phyloP scores from a whole-genome alignment of 2,113 vertebrate species.

The Callopanchax toddi region DNA sequence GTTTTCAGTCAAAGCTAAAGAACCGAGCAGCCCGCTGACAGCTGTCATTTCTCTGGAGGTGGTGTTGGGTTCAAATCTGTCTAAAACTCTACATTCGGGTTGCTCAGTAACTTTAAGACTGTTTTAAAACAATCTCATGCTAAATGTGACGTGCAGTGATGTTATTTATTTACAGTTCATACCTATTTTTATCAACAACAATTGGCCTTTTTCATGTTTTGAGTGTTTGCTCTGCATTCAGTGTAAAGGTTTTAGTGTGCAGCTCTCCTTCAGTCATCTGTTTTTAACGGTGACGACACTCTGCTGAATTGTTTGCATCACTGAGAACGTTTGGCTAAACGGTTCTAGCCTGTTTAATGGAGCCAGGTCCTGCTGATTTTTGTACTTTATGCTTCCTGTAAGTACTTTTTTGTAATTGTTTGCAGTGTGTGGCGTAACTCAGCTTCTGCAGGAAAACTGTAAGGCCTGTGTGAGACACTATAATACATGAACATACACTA shows the following conservation, averaged over 20 bases:
- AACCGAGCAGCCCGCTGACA: no score
- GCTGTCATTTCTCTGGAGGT: no score
- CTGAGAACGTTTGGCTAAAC: conserved; percentile 7
- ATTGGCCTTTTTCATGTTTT: conserved; percentile 29
- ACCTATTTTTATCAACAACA: conserved; percentile 30
- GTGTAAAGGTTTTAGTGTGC: conserved; percentile 5
- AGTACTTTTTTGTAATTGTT: not conserved
- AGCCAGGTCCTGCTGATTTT: conserved; percentile 13
- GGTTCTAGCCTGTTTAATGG: not conserved
- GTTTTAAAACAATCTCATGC: conserved; percentile 3
- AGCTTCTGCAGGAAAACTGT: no score
- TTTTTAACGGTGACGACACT: not conserved
- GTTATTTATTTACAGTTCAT: conserved; percentile 43
- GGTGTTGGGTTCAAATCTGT: not conserved
- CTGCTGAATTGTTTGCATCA: conserved; percentile 15
- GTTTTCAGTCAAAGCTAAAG: no score
- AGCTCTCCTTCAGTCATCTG: conserved; percentile 28
- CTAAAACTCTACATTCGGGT: conserved; percentile 10
- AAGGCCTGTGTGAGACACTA: conserved; percentile 1
- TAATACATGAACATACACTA: no score
- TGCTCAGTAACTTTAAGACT: conserved; percentile 23
- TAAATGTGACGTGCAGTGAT: conserved; percentile 4
- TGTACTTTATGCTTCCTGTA: not conserved
- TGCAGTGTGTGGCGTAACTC: no score
- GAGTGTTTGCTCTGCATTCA: conserved; percentile 33